phyloP scores from a whole-genome alignment of 2,888 invertebrate species.

The Dasysyrphus tricinctus region DNA sequence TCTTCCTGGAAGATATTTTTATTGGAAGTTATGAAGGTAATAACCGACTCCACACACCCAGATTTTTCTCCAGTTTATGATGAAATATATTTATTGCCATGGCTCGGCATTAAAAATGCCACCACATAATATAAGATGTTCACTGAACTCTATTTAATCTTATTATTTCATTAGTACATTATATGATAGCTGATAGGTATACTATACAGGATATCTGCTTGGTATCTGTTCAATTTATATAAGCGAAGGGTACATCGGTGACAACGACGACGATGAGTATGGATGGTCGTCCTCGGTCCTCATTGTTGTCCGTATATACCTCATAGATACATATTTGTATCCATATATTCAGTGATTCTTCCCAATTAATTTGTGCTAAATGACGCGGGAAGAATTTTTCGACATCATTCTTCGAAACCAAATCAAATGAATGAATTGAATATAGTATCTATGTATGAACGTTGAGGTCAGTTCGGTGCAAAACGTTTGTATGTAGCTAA shows the following conservation, averaged over 20 bases:
- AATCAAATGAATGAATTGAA: slow-evolving; percentile 69
- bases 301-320: not conserved
- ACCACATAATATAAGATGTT: slow-evolving; percentile 42
- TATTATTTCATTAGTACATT: slow-evolving; percentile 74
- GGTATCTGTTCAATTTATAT: slow-evolving; percentile 21
- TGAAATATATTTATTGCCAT: slow-evolving; percentile 62
- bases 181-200: not conserved
- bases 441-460: slow-evolving; percentile 24
- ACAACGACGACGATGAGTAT: not conserved
- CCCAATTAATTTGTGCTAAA: slow-evolving; percentile 75
- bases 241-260: not conserved
- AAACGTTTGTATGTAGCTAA: slow-evolving; percentile 10
- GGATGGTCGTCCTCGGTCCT: not conserved
- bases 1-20: slow-evolving; percentile 37
- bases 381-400: slow-evolving; percentile 73
- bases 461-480: slow-evolving; percentile 68
- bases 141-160: slow-evolving; percentile 69
- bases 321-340: not conserved
- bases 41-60: slow-evolving; percentile 52
- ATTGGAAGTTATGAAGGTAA: slow-evolving; percentile 63
- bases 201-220: not conserved
- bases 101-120: slow-evolving; percentile 1
- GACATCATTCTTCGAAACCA: slow-evolving; percentile 73
- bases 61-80: slow-evolving; percentile 45
- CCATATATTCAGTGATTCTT: slow-evolving; percentile 68